Evolutionary conservation across 2,113 vertebrate genomes (phyloP).

Genomic region (Ramphastos sulfuratus): DNA sequence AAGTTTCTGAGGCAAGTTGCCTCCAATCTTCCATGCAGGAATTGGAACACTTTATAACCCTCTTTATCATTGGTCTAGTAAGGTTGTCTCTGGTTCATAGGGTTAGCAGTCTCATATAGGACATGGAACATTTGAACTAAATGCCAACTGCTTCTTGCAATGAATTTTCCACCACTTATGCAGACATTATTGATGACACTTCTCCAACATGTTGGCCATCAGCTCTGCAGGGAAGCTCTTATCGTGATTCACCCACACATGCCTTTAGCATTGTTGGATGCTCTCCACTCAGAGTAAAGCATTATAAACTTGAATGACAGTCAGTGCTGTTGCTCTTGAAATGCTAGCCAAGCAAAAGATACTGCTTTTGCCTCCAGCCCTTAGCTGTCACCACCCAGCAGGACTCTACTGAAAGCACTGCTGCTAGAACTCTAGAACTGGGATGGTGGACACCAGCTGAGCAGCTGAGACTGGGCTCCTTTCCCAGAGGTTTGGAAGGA

Average conservation of each 20-base stretch:
- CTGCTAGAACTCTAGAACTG: background rate
- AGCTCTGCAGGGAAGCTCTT: background rate
- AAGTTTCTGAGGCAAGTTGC: background rate
- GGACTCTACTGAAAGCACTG: background rate
- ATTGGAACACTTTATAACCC: background rate
- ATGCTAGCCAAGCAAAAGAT: background rate
- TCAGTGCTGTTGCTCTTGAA: background rate
- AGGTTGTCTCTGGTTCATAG: background rate
- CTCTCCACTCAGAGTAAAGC: background rate
- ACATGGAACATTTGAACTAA: fast-evolving
- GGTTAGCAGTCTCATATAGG: background rate
- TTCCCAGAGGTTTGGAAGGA: background rate
- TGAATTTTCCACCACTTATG: background rate
- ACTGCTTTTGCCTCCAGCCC: too few relatives aligned
- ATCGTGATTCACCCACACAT: background rate
- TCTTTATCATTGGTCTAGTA: background rate
- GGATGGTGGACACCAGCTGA: background rate
- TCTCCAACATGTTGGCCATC: background rate
- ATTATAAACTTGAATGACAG: background rate
- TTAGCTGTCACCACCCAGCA: too few relatives aligned
- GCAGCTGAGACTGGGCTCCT: background rate
- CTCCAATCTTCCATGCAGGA: background rate
- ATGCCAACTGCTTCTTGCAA: background rate
- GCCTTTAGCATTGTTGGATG: fast-evolving
- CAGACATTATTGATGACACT: background rate